Percentiles rank a stretch among this genome's conserved stretches.
These are phyloP conservation scores for Sphinx pinastri DNA, from an alignment of 2,888 invertebrate species.

Conservation along the genomic window DNA sequence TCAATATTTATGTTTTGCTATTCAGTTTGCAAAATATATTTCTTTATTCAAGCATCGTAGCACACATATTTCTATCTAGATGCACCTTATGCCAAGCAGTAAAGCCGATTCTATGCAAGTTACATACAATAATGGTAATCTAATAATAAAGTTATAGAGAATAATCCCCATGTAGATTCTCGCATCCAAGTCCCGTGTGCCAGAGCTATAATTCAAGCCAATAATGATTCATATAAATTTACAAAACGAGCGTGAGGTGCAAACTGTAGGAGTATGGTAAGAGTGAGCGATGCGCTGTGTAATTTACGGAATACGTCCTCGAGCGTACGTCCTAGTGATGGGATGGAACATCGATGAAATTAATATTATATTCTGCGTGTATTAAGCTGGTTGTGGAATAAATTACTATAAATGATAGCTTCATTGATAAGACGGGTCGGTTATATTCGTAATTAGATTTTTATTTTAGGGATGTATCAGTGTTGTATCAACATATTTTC, in stretches of 20 bases:
- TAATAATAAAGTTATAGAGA: slow-evolving; percentile 39
- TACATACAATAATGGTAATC: slow-evolving; percentile 37
- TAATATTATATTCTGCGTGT: too few relatives aligned
- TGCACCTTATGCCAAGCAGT: not conserved
- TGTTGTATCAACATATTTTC: too few relatives aligned
- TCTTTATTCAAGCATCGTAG: not conserved
- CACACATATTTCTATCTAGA: too few relatives aligned
- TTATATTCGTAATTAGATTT: too few relatives aligned
- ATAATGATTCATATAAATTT: slow-evolving; percentile 77
- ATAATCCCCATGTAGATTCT: slow-evolving; percentile 48
- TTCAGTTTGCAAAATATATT: not conserved
- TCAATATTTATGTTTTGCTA: not conserved
- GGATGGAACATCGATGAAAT: not conserved
- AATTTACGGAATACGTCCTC: slow-evolving; percentile 67
- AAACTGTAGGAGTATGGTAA: slow-evolving; percentile 68
- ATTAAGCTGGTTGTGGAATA: not conserved
- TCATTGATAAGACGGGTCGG: too few relatives aligned
- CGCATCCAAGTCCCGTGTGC: slow-evolving; percentile 52
- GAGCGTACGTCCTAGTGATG: slow-evolving; percentile 57
- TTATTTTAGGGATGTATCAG: not conserved
- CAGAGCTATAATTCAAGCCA: slow-evolving; percentile 68
- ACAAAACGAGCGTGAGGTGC: slow-evolving; percentile 72
- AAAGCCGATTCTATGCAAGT: not conserved
- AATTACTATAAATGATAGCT: too few relatives aligned
- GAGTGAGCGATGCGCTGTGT: slow-evolving; percentile 65